These are phyloP conservation scores for Hirundichthys speculiger DNA, from an alignment of 2,113 vertebrate species.

Conservation along the genomic window DNA sequence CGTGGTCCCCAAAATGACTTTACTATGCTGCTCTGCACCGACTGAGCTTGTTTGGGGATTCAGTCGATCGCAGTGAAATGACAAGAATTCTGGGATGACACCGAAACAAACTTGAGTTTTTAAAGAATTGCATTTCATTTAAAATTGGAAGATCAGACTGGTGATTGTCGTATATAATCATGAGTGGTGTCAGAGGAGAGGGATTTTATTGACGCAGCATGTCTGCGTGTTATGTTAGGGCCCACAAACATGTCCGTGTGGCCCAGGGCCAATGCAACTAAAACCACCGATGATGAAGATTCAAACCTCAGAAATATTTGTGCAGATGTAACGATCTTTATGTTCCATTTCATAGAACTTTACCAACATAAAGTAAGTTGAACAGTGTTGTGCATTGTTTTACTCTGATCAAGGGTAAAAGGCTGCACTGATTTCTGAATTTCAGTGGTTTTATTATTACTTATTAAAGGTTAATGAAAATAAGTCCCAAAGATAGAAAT, in stretches of 20 bases:
- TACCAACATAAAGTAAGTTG: no score
- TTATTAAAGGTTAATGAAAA: no score
- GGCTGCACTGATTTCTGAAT: no score
- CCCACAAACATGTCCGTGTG: not conserved
- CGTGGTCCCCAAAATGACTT: not conserved
- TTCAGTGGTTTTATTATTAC: no score
- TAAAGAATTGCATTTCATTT: no score
- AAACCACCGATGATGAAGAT: not conserved
- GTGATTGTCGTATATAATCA: not conserved
- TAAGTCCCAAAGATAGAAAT: no score
- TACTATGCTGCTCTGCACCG: not conserved
- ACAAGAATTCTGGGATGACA: not conserved
- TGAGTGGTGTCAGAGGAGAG: conserved; percentile 3
- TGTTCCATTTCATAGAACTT: no score
- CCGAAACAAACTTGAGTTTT: not conserved
- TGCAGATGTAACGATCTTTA: no score
- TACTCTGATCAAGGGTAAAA: no score
- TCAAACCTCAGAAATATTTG: no score
- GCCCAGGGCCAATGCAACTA: not conserved
- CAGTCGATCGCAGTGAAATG: not conserved
- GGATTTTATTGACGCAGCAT: not conserved
- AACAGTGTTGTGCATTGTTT: no score
- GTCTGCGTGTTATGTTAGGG: conserved; percentile 4
- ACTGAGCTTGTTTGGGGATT: not conserved
- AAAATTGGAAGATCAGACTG: no score